These are phyloP conservation scores for Emmelina monodactyla DNA, from an alignment of 2,888 invertebrate species.

Conservation along the genomic window DNA sequence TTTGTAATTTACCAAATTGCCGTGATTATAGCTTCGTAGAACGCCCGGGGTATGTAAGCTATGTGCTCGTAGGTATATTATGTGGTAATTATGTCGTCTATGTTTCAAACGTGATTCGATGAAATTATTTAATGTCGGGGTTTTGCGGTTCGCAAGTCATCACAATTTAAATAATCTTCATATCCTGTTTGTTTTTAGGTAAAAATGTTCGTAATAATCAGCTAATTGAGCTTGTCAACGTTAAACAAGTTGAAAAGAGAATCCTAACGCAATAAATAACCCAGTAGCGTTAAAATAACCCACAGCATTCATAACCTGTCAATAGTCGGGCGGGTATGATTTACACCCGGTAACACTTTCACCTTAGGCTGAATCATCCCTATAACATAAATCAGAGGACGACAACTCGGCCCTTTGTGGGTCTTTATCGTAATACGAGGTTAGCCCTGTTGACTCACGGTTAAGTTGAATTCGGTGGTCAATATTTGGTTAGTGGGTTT, in stretches of 20 bases:
- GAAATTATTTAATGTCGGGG: no score
- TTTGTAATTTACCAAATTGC: not conserved
- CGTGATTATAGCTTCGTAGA: no score
- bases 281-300: slow-evolving; percentile 17
- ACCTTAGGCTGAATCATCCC: slow-evolving; percentile 27
- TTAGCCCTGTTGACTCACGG: slow-evolving; percentile 17
- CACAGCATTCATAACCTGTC: slow-evolving; percentile 52
- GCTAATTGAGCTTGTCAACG: no score
- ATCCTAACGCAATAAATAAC: not conserved
- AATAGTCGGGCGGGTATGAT: slow-evolving; percentile 29
- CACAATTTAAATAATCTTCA: no score
- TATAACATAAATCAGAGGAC: slow-evolving; percentile 47
- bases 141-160: no score
- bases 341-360: slow-evolving; percentile 38
- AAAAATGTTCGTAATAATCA: no score
- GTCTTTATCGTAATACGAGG: slow-evolving; percentile 23
- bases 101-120: no score
- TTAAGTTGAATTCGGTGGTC: slow-evolving; percentile 9
- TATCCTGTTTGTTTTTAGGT: no score
- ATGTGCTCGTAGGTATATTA: no score
- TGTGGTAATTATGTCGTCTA: no score
- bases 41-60: no score
- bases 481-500: no score
- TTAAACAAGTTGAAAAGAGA: not conserved
- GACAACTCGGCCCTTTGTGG: slow-evolving; percentile 34